Evolutionary conservation across 2,888 invertebrate genomes (phyloP).

Genomic region (Rhagonycha lutea): DNA sequence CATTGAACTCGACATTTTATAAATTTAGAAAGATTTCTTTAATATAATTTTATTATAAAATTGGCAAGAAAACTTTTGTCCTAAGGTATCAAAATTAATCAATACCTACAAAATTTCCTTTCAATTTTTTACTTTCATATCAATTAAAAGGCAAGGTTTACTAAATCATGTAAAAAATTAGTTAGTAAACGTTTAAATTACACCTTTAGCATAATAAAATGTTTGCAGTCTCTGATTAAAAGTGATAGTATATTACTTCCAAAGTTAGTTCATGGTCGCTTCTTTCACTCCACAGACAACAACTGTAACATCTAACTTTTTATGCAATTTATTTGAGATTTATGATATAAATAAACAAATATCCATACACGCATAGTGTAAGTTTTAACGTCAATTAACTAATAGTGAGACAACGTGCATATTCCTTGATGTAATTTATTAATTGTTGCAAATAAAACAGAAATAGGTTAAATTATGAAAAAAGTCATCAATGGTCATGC

Average conservation of each 20-base stretch:
- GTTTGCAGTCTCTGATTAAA: background rate
- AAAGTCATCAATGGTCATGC: background rate
- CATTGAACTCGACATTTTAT: background rate
- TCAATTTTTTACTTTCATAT: background rate
- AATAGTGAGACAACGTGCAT: background rate
- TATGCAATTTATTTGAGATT: background rate
- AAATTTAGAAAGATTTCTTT: background rate
- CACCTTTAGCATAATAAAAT: background rate
- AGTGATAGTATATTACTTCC: background rate
- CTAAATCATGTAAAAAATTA: background rate
- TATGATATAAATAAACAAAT: background rate
- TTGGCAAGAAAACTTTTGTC: background rate
- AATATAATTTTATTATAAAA: background rate
- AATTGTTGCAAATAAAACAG: background rate
- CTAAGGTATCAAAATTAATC: background rate
- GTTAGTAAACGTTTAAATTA: background rate
- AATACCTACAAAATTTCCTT: background rate
- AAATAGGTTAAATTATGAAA: background rate
- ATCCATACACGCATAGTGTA: background rate
- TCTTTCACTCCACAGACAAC: background rate
- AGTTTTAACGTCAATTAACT: background rate
- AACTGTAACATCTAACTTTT: background rate
- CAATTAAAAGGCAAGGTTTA: background rate
- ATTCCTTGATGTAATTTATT: background rate
- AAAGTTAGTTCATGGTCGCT: background rate